phyloP scores from a whole-genome alignment of 2,113 vertebrate species.

The Cyprichromis sp. region DNA sequence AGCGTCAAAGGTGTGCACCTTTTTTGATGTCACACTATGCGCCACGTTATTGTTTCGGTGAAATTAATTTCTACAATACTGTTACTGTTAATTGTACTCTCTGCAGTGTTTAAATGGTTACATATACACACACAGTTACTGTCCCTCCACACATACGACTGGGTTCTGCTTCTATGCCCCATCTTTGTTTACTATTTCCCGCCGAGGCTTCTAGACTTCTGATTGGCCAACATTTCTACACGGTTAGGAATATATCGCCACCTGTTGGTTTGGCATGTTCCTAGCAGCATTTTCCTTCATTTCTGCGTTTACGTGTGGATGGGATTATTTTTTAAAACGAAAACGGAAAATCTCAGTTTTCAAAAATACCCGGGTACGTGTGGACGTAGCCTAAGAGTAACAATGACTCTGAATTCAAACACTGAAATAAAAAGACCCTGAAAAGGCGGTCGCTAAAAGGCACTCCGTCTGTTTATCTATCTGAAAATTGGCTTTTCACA shows the following conservation, averaged over 20 bases:
- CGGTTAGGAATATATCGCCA: background rate
- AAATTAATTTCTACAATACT: background rate
- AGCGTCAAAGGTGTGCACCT: background rate
- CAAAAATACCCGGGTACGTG: background rate
- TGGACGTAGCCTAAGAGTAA: background rate
- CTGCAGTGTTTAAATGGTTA: background rate
- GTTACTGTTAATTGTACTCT: background rate
- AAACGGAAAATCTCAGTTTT: rapidly evolving
- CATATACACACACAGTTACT: background rate
- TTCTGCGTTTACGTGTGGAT: too few relatives aligned
- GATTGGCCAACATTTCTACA: background rate
- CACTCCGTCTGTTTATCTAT: background rate
- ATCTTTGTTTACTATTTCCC: background rate
- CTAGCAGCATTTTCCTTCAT: background rate
- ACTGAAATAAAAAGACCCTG: background rate
- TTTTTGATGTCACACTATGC: too few relatives aligned
- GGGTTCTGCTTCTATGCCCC: rapidly evolving
- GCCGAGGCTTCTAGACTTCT: background rate
- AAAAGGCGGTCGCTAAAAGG: background rate
- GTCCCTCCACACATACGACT: rapidly evolving
- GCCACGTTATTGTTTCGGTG: background rate
- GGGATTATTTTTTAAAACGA: background rate
- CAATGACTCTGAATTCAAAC: background rate
- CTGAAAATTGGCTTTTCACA: background rate
- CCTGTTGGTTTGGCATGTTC: background rate